phyloP scores from a whole-genome alignment of 2,113 vertebrate genomes.

The Aramus guarauna region DNA sequence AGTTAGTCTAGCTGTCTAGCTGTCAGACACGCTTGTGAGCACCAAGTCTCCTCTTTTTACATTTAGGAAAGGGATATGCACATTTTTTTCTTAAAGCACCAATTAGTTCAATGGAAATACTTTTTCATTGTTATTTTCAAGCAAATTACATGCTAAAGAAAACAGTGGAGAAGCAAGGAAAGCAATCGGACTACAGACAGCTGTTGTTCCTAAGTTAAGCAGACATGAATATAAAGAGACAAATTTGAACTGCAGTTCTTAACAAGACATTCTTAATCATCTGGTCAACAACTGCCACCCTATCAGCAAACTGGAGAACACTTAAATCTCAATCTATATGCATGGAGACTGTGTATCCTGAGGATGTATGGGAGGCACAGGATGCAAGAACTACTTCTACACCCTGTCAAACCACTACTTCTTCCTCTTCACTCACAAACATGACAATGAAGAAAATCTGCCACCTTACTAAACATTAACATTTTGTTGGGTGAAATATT shows the following conservation, averaged over 20 bases:
- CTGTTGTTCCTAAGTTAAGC: not conserved
- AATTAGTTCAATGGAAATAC: not conserved
- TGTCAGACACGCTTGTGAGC: not conserved
- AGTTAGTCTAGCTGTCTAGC: not conserved
- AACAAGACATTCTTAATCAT: not conserved
- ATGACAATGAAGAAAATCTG: not conserved
- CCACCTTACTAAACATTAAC: not conserved
- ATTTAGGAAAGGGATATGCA: not conserved
- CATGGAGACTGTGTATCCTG: not conserved
- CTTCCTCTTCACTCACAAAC: not conserved
- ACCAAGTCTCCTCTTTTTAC: not conserved
- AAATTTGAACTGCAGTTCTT: not conserved
- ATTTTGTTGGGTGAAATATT: not conserved
- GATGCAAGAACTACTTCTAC: not conserved
- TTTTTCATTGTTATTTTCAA: not conserved
- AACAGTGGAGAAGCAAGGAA: not conserved
- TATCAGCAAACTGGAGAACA: not conserved
- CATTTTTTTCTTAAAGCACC: not conserved
- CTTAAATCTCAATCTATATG: not conserved
- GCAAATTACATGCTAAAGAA: slow-evolving; percentile 12
- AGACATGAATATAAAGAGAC: not conserved
- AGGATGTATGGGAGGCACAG: not conserved
- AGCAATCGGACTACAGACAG: not conserved
- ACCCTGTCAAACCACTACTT: not conserved
- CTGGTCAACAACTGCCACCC: not conserved